Base-by-base conservation (phyloP, 1,140 invertebrate species). In the Caenorhabditis remanei region DNA sequence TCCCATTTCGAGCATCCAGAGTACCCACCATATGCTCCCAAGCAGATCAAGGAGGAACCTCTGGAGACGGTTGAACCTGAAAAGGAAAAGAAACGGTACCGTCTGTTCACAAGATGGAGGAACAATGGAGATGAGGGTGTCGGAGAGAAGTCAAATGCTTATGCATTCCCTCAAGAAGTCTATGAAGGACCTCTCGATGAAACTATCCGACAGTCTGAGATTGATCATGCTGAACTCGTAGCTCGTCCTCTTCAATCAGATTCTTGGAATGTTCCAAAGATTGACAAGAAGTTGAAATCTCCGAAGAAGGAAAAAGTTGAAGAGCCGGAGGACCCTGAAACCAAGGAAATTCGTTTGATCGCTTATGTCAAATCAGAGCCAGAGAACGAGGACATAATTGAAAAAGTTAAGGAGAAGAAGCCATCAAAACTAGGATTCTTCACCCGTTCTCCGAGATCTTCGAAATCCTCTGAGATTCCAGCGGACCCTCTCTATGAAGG, bases 61-160 rank as follows among this genome's bases (percentile, higher is more conserved):
- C 53, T 32, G 5, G 24, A 32, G 16, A 24, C 19, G n/a, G 21
- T 14, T 13, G 71, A 40, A 2, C 1, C 41, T 13, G 71, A 79
- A n/a, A 41, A n/a, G 2, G 83, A 84, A 11, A 61, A 48, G 40
- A 84, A 48, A 63, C 55, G 46, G 0, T 40, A 46, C 50, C 50
- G 67, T 16, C 41, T 61, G 21, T 50, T 88, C 43, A 84, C 75
- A 21, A 8, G 71, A 32, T 65, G 89, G 65, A 21, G 79, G 5
- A 88, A 91, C 71, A 90, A 88, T 48, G 85, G 89, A n/a, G 87
- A 88, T 32, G 89, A 90, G 83, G 88, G 91, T 41, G 82, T 87
- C 6, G 89, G 89, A 65, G 90, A 91, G 46, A 63, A 61, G 75
- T 56, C 82, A 50, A 58, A 89, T 58, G n/a, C 71, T n/a, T 90